Evolutionary conservation across 2,797 vertebrate species (phyloP).

Genomic region (Gouania willdenowi): DNA sequence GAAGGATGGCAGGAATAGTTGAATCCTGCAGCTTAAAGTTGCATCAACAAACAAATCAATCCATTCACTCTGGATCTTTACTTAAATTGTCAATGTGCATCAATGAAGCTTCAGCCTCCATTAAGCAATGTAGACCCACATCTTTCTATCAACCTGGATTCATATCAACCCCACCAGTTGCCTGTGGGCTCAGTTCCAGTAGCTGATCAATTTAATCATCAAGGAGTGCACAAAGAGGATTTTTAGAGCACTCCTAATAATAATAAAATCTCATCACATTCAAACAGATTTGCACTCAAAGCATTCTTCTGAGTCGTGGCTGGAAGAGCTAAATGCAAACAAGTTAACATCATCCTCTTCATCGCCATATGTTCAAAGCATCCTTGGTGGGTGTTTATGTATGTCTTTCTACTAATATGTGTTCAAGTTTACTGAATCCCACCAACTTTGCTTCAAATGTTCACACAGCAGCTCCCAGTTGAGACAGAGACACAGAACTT

Average conservation of each 20-base stretch:
- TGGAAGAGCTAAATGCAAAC: conserved; percentile 4
- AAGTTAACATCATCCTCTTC: conserved; percentile 7
- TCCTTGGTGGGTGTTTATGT: conserved; percentile 1
- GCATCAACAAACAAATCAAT: conserved; percentile 66
- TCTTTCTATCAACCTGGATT: conserved; percentile 39
- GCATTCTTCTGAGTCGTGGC: conserved; percentile 15
- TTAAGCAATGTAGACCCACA: conserved; percentile 41
- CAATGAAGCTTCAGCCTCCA: conserved; percentile 57
- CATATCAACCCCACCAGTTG: conserved; percentile 24
- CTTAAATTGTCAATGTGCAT: conserved; percentile 63
- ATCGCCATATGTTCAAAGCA: background rate
- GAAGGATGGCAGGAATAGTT: conserved; percentile 46
- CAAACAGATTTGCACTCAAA: conserved; percentile 12
- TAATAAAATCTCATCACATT: conserved; percentile 36
- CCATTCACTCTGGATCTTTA: conserved; percentile 48
- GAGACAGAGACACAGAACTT: conserved; percentile 44
- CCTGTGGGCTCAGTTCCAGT: conserved; percentile 40
- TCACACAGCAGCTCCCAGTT: conserved; percentile 37
- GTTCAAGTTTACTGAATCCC: conserved; percentile 44
- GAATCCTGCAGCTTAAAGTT: conserved; percentile 59
- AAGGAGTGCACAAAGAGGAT: conserved; percentile 23
- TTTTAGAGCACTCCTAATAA: conserved; percentile 48
- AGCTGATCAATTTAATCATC: conserved; percentile 26
- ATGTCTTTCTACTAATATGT: conserved; percentile 1
- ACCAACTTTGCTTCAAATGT: conserved; percentile 30